Evolutionary conservation across 2,888 invertebrate genomes (phyloP).

Genomic region (Pandemis cinnamomeana): DNA sequence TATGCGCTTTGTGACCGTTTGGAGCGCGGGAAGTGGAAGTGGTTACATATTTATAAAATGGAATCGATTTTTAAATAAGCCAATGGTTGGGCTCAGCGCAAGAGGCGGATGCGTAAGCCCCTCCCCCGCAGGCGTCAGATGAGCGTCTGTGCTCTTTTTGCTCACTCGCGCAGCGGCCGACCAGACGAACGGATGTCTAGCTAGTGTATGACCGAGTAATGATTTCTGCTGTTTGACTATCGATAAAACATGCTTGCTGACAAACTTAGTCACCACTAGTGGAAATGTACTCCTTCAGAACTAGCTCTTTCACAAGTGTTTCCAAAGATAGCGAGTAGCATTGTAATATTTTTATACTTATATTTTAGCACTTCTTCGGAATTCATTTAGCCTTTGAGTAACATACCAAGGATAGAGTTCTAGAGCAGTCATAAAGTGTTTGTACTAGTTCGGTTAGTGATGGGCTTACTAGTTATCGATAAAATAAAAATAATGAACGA

Average conservation of each 20-base stretch:
- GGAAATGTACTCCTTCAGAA: neutral
- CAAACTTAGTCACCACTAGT: neutral
- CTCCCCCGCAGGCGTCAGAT: conserved; percentile 66
- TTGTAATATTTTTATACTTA: neutral
- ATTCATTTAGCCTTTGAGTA: neutral
- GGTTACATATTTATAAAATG: conserved; percentile 85
- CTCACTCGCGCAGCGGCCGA: conserved; percentile 73
- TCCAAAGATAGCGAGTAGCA: neutral
- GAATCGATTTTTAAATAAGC: conserved; percentile 84
- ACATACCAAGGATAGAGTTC: neutral
- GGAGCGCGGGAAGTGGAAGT: conserved; percentile 65
- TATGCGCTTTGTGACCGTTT: conserved; percentile 49
- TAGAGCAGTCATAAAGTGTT: too few relatives aligned
- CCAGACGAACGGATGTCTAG: conserved; percentile 56
- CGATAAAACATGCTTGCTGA: neutral
- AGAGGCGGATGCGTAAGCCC: conserved; percentile 66
- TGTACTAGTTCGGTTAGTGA: neutral
- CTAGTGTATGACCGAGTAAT: neutral
- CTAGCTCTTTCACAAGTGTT: neutral
- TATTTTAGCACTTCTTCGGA: neutral
- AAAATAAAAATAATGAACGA: neutral
- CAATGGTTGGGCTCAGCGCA: conserved; percentile 72
- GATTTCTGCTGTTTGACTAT: neutral
- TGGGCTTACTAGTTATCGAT: neutral
- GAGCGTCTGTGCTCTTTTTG: conserved; percentile 73